A percentile compares a stretch with the other conserved stretches of the same genome.
Conservation (phyloP, 2,797 vertebrate species). For the Hydrolagus colliei region DNA sequence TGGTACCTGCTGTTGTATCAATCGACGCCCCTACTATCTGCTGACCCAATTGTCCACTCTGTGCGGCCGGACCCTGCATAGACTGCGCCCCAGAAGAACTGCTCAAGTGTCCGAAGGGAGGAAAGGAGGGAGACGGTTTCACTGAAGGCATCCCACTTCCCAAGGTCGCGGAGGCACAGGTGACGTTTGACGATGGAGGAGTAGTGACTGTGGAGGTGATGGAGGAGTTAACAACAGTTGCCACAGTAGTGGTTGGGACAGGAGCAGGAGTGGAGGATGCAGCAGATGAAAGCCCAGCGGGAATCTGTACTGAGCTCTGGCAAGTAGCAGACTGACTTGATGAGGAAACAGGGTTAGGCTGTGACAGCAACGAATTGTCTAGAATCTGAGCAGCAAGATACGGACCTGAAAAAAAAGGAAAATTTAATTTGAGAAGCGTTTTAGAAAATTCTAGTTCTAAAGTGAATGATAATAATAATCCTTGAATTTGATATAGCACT, state of each 20-base stretch:
- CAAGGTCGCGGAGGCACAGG: slow-evolving; percentile 56
- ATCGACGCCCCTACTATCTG: slow-evolving; percentile 53
- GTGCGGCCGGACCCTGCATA: slow-evolving; percentile 61
- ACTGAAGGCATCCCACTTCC: slow-evolving; percentile 58
- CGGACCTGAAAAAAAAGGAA: slow-evolving; percentile 65
- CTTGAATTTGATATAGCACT: too few species aligned
- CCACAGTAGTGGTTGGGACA: slow-evolving; percentile 53
- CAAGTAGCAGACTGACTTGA: slow-evolving; percentile 65
- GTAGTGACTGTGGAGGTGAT: slow-evolving; percentile 60
- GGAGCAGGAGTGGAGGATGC: slow-evolving; percentile 55
- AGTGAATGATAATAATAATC: too few species aligned
- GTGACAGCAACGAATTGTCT: slow-evolving; percentile 83
- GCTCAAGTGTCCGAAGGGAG: slow-evolving; percentile 72
- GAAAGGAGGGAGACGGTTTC: slow-evolving; percentile 74
- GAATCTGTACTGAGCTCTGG: slow-evolving; percentile 52
- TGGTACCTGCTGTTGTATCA: slow-evolving; percentile 55
- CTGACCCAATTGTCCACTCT: slow-evolving; percentile 71
- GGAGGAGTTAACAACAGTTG: slow-evolving; percentile 54
- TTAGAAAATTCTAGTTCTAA: background rate
- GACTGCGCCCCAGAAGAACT: slow-evolving; percentile 53
- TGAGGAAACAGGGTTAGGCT: slow-evolving; percentile 67
- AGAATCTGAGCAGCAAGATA: slow-evolving; percentile 89
- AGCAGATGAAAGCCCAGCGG: slow-evolving; percentile 60
- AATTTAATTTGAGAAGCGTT: slow-evolving; percentile 39
- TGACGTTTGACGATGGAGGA: slow-evolving; percentile 52